Conservation (phyloP, 2,113 vertebrate species). For the Callithrix jacchus region DNA sequence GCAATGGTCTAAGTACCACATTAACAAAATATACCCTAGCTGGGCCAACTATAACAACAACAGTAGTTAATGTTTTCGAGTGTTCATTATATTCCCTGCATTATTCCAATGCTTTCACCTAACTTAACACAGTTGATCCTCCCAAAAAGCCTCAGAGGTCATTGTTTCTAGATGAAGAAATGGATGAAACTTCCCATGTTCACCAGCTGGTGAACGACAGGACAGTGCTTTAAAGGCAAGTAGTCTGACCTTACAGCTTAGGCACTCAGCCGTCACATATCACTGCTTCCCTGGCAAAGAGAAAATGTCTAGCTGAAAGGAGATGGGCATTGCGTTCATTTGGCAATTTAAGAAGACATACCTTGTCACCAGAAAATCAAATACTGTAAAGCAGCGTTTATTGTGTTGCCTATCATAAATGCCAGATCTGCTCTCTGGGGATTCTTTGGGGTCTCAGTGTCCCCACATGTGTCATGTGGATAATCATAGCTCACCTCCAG, state of each 20-base stretch:
- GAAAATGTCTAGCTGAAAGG: neutral
- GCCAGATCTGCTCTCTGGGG: neutral
- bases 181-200: neutral
- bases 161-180: neutral
- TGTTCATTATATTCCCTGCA: neutral
- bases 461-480: neutral
- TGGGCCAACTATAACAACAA: neutral
- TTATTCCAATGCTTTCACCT: neutral
- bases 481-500: neutral
- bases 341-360: neutral
- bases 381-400: neutral
- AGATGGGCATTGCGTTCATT: neutral
- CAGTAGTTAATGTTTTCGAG: neutral
- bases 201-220: neutral
- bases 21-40: neutral
- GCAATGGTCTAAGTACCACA: neutral
- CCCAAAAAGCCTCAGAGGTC: neutral
- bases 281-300: neutral
- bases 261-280: accelerated
- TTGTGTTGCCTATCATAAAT: neutral
- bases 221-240: neutral
- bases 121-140: neutral
- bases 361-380: neutral
- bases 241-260: neutral
- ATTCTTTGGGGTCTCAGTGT: neutral